These are phyloP conservation scores for Trichogramma evanescens DNA, from an alignment of 2,888 invertebrate genomes.

Conservation along the genomic window DNA sequence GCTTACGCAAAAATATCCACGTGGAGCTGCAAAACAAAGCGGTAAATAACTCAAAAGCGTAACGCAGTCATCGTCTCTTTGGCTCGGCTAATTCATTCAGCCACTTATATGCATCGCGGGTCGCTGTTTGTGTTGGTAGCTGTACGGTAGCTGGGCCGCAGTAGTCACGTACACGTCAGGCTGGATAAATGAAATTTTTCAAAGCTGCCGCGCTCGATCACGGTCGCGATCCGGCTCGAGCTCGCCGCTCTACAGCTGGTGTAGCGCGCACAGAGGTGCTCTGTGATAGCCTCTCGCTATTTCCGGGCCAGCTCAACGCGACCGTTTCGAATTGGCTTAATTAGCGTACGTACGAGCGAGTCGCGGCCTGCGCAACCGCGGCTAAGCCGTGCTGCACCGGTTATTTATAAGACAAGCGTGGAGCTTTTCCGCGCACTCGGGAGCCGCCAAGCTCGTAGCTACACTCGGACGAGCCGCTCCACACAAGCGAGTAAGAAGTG, in stretches of 20 bases:
- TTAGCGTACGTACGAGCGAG: constrained; percentile 7
- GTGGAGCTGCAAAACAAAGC: no score
- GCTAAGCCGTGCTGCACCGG: constrained; percentile 1
- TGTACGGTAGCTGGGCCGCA: no score
- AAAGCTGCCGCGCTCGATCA: neutral
- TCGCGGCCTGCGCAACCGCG: constrained; percentile 4
- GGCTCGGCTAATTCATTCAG: no score
- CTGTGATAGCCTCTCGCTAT: neutral
- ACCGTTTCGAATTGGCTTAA: no score
- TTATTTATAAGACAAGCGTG: constrained; percentile 23
- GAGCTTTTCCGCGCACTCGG: neutral
- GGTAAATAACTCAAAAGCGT: no score
- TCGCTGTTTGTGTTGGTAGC: no score
- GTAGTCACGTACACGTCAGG: no score
- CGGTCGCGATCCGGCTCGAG: neutral
- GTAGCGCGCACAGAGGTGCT: neutral
- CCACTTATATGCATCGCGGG: no score
- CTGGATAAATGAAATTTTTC: no score
- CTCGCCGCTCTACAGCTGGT: neutral
- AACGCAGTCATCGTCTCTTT: no score
- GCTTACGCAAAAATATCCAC: no score
- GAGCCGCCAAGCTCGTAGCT: neutral
- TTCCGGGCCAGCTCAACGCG: constrained; percentile 1
- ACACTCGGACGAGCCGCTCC: neutral
- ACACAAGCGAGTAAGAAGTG: constrained; percentile 2